Conservation (phyloP, 2,113 vertebrate species). For the Entomyzon cyanotis region DNA sequence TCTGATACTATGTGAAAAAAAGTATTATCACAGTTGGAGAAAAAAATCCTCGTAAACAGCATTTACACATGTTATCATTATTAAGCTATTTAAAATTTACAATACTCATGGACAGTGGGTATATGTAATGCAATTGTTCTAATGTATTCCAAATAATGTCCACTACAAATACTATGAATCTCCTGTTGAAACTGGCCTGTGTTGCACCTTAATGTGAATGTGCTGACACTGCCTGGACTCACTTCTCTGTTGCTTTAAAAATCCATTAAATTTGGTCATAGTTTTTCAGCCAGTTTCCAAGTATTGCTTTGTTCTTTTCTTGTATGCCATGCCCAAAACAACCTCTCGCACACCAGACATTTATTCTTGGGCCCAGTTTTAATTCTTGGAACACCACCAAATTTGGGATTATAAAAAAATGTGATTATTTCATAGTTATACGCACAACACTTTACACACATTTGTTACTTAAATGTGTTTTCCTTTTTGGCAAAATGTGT, state of each 20-base stretch:
- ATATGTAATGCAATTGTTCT: background rate
- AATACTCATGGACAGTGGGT: background rate
- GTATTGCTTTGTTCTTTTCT: background rate
- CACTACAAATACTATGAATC: rapidly evolving
- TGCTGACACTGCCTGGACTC: background rate
- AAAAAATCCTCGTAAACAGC: background rate
- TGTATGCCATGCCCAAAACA: background rate
- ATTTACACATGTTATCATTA: rapidly evolving
- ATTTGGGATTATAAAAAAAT: background rate
- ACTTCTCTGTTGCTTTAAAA: background rate
- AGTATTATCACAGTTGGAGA: background rate
- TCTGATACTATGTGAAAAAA: background rate
- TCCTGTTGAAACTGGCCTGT: background rate
- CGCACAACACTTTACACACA: rapidly evolving
- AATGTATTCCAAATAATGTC: background rate
- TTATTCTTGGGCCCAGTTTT: background rate
- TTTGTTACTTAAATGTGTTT: background rate
- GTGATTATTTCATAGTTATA: background rate
- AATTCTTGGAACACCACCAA: background rate
- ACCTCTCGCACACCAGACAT: background rate
- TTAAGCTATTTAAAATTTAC: background rate
- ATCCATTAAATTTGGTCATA: background rate
- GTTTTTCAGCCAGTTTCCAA: background rate
- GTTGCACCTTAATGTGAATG: background rate
- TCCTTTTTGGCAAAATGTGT: background rate